Percentiles rank a stretch among this genome's conserved stretches.
phyloP scores from a whole-genome alignment of 2,888 invertebrate species.

The Mantis religiosa region DNA sequence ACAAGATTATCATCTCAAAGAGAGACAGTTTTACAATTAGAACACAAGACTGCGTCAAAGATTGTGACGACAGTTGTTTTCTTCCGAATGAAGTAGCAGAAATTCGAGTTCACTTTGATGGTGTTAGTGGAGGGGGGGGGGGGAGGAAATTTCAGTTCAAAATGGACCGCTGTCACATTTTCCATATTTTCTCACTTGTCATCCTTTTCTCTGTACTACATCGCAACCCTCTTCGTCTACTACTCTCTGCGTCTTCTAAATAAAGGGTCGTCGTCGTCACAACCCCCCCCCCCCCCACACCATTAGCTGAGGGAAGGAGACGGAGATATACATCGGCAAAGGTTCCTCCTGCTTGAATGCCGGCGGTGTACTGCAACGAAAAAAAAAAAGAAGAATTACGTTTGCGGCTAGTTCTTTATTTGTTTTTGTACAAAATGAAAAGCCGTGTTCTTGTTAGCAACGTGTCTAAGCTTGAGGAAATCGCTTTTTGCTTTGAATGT shows the following conservation, averaged over 20 bases:
- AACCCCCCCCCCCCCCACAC: not conserved
- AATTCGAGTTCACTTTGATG: not conserved
- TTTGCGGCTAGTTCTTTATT: not conserved
- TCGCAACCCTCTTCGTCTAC: not conserved
- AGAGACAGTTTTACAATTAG: not conserved
- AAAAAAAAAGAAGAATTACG: too few species aligned
- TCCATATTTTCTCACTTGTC: constrained; percentile 17
- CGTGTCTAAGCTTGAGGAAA: not conserved
- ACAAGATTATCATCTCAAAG: too few species aligned
- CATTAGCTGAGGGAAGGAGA: not conserved
- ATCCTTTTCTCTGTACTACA: not conserved
- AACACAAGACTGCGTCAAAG: not conserved
- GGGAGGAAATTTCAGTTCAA: constrained; percentile 2
- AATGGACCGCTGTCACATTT: constrained; percentile 15
- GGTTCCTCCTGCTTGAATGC: not conserved
- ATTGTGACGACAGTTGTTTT: not conserved
- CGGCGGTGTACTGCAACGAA: not conserved
- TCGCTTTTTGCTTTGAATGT: not conserved
- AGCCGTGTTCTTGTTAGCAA: not conserved
- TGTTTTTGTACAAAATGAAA: not conserved
- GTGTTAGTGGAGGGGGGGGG: not conserved
- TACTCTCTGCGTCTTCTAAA: not conserved
- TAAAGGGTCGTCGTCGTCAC: not conserved
- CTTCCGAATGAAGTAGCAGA: not conserved
- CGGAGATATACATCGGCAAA: not conserved